A percentile compares a stretch with the other conserved stretches of the same genome.
These are phyloP conservation scores for Arnoldichthys spilopterus DNA, from an alignment of 2,797 vertebrate genomes.

Conservation along the genomic window DNA sequence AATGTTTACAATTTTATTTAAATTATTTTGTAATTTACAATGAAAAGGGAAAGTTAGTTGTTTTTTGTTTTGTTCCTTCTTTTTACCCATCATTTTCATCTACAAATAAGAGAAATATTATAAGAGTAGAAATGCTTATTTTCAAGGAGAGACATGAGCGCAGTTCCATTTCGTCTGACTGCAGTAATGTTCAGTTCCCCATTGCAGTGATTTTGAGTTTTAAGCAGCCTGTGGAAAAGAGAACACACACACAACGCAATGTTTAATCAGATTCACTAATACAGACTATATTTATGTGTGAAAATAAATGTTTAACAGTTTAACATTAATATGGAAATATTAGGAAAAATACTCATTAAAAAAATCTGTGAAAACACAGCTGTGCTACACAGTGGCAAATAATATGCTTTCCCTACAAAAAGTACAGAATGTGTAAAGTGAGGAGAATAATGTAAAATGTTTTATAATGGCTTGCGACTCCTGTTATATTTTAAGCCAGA, in stretches of 20 bases:
- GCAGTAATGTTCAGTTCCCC: no score
- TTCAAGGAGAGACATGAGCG: not conserved
- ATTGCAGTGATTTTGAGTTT: no score
- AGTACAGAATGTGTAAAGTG: not conserved
- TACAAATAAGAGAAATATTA: not conserved
- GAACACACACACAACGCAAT: not conserved
- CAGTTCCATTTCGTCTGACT: no score
- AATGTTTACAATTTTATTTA: not conserved
- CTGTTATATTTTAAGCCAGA: constrained; percentile 49
- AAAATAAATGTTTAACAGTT: not conserved
- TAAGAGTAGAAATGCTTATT: not conserved
- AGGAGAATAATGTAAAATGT: not conserved
- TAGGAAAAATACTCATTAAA: not conserved
- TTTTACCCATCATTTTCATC: not conserved
- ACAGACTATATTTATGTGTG: not conserved
- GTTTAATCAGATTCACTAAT: not conserved
- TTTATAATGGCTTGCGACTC: not conserved
- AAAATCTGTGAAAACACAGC: not conserved
- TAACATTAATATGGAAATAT: not conserved
- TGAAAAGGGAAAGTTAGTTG: no score
- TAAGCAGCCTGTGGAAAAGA: no score
- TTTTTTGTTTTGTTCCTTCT: no score
- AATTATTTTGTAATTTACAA: not conserved
- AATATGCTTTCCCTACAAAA: not conserved
- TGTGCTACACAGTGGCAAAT: not conserved